Conservation (phyloP, 2,888 invertebrate genomes). For the Nebria salina region DNA sequence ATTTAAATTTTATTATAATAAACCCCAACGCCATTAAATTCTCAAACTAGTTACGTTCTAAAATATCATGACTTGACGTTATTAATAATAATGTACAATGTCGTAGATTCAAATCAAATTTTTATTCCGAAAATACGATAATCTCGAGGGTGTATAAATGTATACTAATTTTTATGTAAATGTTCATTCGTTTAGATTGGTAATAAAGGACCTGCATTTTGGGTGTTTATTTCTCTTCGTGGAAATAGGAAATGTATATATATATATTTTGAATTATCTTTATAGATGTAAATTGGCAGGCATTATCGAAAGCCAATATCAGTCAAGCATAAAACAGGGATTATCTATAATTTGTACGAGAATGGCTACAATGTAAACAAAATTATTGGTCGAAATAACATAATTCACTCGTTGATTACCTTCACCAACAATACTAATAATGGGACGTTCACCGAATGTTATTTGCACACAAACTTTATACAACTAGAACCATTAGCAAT, state of each 20-base stretch:
- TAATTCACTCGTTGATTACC: background rate
- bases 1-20: too few relatives aligned
- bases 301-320: background rate
- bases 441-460: background rate
- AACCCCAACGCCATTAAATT: too few relatives aligned
- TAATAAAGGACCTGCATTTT: too few relatives aligned
- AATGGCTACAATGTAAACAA: background rate
- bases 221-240: background rate
- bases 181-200: too few relatives aligned
- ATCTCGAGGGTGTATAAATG: too few relatives aligned
- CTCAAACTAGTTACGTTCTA: too few relatives aligned
- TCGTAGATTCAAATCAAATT: too few relatives aligned
- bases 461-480: background rate
- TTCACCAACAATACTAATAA: background rate
- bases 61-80: too few relatives aligned
- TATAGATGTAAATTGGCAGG: background rate
- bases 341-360: background rate
- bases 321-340: background rate
- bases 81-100: too few relatives aligned
- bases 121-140: too few relatives aligned
- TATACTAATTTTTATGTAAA: too few relatives aligned
- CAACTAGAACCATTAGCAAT: background rate
- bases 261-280: background rate
- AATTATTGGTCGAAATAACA: background rate
- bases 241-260: background rate